These are phyloP conservation scores for Clamator glandarius DNA, from an alignment of 2,797 vertebrate genomes.

Conservation along the genomic window DNA sequence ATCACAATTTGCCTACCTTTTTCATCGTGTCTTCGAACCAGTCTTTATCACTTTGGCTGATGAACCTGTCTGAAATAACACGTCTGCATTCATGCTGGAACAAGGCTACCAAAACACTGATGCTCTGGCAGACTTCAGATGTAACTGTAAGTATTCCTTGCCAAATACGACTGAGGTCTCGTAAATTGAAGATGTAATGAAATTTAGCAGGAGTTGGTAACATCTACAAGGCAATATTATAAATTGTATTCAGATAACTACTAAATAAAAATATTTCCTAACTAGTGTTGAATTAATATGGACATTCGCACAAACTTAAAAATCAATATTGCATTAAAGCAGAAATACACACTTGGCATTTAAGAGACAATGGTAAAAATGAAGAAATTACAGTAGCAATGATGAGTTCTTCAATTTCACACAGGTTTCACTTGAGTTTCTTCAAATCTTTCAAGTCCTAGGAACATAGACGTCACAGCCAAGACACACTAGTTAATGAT, in stretches of 20 bases:
- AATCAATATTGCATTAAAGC: background rate
- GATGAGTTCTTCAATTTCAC: background rate
- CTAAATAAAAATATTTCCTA: background rate
- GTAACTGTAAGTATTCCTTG: constrained; percentile 84
- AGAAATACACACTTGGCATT: background rate
- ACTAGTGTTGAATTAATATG: background rate
- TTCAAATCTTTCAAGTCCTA: background rate
- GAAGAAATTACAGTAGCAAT: background rate
- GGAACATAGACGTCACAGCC: background rate
- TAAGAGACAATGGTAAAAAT: background rate
- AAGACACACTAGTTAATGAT: background rate
- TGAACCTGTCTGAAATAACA: constrained; percentile 85
- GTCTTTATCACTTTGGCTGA: constrained; percentile 78
- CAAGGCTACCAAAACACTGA: constrained; percentile 78
- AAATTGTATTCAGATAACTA: background rate
- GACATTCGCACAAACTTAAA: background rate
- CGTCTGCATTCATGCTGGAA: constrained; percentile 85
- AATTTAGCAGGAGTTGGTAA: constrained; percentile 88
- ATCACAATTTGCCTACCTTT: constrained; percentile 69
- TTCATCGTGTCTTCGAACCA: constrained; percentile 77
- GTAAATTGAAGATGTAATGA: constrained; percentile 88
- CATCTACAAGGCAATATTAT: constrained; percentile 78
- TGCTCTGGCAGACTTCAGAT: constrained; percentile 78
- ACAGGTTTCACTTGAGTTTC: background rate
- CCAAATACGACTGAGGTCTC: constrained; percentile 88